phyloP scores from a whole-genome alignment of 2,797 vertebrate species.

The Synaphobranchus kaupii region DNA sequence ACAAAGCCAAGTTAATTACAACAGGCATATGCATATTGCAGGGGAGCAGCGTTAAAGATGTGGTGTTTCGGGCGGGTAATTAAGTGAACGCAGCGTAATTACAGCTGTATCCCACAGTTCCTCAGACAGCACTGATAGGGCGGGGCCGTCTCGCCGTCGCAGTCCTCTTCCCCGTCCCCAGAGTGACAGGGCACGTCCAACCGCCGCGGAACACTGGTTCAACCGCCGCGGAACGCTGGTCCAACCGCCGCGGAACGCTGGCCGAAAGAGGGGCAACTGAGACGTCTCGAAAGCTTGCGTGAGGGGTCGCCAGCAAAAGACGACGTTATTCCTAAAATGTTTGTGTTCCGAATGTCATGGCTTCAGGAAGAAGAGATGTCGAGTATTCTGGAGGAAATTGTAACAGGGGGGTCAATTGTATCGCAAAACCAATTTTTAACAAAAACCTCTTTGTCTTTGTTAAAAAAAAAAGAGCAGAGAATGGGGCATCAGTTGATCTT shows the following conservation, averaged over 20 bases:
- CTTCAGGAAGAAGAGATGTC: background rate
- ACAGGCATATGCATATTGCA: slow-evolving; percentile 55
- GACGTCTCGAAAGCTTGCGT: background rate
- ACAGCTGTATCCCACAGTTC: slow-evolving; percentile 50
- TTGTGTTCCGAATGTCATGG: background rate
- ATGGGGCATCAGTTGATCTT: no score
- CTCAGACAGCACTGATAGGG: slow-evolving; percentile 32
- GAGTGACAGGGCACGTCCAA: slow-evolving; percentile 35
- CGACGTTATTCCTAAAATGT: background rate
- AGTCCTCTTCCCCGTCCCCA: slow-evolving; percentile 23
- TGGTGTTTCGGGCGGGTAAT: slow-evolving; percentile 54
- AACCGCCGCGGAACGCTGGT: background rate
- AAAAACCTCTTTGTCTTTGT: no score
- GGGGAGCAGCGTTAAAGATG: slow-evolving; percentile 53
- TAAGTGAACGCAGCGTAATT: slow-evolving; percentile 57
- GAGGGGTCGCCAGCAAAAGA: slow-evolving; percentile 13
- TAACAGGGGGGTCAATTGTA: no score
- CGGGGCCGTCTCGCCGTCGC: slow-evolving; percentile 32
- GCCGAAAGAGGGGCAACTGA: background rate
- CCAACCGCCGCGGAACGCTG: slow-evolving; percentile 30
- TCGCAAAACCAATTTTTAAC: no score
- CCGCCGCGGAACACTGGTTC: slow-evolving; percentile 1
- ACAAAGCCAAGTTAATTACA: slow-evolving; percentile 58
- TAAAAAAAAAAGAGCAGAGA: no score
- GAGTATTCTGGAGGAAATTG: no score